These are phyloP conservation scores for Etheostoma cragini DNA, from an alignment of 2,113 vertebrate species.

Conservation along the genomic window DNA sequence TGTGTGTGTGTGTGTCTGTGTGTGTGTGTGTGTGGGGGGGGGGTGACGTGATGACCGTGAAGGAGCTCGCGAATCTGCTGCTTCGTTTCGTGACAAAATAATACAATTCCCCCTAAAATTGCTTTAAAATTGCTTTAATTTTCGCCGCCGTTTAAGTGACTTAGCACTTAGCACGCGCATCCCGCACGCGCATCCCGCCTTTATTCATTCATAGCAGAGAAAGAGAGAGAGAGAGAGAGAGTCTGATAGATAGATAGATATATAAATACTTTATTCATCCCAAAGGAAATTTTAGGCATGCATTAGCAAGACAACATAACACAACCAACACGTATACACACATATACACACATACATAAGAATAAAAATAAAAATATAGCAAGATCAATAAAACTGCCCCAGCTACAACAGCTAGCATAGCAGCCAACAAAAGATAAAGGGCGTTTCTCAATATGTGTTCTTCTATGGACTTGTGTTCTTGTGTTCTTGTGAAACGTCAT, in stretches of 20 bases:
- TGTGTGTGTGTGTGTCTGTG: no score
- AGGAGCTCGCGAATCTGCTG: constrained; percentile 32
- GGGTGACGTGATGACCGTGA: constrained; percentile 65
- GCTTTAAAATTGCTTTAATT: background rate
- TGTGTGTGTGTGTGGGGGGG: constrained; percentile 4
- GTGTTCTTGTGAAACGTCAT: no score
- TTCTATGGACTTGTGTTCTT: no score
- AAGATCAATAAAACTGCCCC: constrained; percentile 28
- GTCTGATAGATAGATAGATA: no score
- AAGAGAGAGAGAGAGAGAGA: background rate
- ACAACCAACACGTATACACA: no score
- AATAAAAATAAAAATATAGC: background rate
- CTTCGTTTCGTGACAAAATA: background rate
- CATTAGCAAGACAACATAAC: no score
- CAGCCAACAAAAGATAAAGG: no score
- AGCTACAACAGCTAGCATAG: background rate
- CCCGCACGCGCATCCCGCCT: constrained; percentile 24
- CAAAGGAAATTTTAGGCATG: no score
- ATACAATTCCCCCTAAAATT: background rate
- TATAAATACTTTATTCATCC: no score
- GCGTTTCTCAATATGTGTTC: no score
- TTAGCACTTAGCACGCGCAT: constrained; percentile 12
- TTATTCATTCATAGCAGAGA: constrained; percentile 38
- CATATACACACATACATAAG: no score
- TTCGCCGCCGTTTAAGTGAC: background rate